A percentile compares a stretch with the other conserved stretches of the same genome.
These are phyloP conservation scores for Cryptus armator DNA, from an alignment of 2,888 invertebrate genomes.

Conservation along the genomic window DNA sequence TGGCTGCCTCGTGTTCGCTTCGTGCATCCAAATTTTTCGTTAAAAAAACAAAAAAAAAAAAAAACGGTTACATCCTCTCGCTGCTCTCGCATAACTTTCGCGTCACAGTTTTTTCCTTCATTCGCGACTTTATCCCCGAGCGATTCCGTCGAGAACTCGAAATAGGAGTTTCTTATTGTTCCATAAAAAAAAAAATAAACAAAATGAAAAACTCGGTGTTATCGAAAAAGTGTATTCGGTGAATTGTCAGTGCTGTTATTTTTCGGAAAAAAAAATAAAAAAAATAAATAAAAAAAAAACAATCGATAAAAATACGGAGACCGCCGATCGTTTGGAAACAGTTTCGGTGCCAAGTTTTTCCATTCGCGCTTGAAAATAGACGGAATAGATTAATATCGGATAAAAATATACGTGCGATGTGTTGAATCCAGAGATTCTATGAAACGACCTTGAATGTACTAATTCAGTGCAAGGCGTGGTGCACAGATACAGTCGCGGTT, in stretches of 20 bases:
- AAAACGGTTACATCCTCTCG: neutral
- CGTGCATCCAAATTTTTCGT: conserved; percentile 24
- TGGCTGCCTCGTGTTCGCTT: conserved; percentile 63
- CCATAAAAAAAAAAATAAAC: neutral
- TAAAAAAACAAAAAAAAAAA: neutral
- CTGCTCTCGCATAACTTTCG: neutral
- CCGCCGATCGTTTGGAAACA: neutral
- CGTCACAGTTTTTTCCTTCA: neutral
- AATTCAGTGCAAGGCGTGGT: conserved; percentile 70
- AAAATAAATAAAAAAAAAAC: neutral
- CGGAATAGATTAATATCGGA: neutral
- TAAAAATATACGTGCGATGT: conserved; percentile 2
- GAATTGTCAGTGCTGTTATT: neutral
- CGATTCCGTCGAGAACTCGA: neutral
- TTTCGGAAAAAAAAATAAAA: neutral
- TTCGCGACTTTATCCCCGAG: neutral
- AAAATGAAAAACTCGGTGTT: neutral
- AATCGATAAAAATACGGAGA: neutral
- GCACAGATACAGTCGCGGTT: conserved; percentile 3
- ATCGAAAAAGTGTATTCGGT: neutral
- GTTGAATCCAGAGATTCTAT: conserved; percentile 33
- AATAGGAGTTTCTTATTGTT: neutral
- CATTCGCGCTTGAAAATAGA: neutral
- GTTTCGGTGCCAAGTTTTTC: conserved; percentile 22
- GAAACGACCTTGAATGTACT: conserved; percentile 68